Conservation (phyloP, 2,888 invertebrate genomes). For the Epinotia ramella region DNA sequence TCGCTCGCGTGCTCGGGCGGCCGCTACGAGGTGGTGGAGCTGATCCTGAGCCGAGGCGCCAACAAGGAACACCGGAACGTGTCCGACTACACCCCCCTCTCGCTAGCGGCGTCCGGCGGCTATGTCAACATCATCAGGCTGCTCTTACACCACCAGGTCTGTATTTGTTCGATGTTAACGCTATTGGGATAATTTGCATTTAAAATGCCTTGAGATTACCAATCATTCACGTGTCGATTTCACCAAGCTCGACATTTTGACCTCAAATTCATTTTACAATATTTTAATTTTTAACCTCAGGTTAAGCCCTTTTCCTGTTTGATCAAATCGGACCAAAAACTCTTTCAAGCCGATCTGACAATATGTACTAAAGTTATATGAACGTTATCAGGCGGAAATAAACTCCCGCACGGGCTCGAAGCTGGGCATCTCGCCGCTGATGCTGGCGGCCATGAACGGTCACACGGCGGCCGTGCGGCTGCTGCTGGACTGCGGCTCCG, state of each 20-base stretch:
- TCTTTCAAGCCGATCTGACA: too few relatives aligned
- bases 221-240: too few relatives aligned
- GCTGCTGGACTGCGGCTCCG: constrained; percentile 98
- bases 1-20: constrained; percentile 99
- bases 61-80: constrained; percentile 99
- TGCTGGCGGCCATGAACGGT: constrained; percentile 99
- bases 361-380: not conserved
- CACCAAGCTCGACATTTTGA: too few relatives aligned
- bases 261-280: too few relatives aligned
- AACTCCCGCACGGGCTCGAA: constrained; percentile 99
- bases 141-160: constrained; percentile 92
- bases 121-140: constrained; percentile 99
- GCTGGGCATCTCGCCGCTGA: constrained; percentile 98
- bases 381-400: constrained; percentile 92
- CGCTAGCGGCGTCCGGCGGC: constrained; percentile 98
- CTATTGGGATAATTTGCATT: not conserved
- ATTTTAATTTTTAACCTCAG: too few relatives aligned
- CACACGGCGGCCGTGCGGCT: constrained; percentile 95
- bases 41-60: constrained; percentile 94
- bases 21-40: constrained; percentile 97
- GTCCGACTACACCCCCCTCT: constrained; percentile 99
- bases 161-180: not conserved
- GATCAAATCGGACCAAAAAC: too few relatives aligned
- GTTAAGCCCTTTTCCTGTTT: too few relatives aligned
- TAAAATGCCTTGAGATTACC: not conserved